phyloP scores from a whole-genome alignment of 2,888 invertebrate species.

The Octodonta nipae region DNA sequence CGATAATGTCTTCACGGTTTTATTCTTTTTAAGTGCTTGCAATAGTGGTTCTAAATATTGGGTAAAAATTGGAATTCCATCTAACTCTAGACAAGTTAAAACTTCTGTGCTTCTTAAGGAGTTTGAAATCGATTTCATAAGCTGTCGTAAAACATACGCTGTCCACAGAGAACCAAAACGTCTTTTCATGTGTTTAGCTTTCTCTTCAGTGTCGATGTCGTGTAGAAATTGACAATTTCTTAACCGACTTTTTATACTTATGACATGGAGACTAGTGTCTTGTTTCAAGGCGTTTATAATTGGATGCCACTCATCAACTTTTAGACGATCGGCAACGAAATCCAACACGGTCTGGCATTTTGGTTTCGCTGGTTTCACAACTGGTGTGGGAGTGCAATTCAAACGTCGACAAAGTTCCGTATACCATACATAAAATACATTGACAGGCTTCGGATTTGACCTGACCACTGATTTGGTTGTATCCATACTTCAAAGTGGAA shows the following conservation, averaged over 20 bases:
- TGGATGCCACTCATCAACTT: slow-evolving; percentile 62
- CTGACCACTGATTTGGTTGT: no score
- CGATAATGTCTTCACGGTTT: slow-evolving; percentile 51
- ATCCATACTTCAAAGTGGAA: no score
- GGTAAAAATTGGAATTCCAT: slow-evolving; percentile 56
- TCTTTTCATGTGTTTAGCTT: slow-evolving; percentile 45
- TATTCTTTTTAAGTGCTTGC: slow-evolving; percentile 48
- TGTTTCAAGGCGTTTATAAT: slow-evolving; percentile 57
- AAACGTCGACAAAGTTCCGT: slow-evolving; percentile 32
- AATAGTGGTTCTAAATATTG: slow-evolving; percentile 43
- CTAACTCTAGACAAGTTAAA: slow-evolving; percentile 49
- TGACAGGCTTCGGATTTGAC: slow-evolving; percentile 29
- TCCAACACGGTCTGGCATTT: slow-evolving; percentile 39
- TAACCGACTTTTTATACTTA: slow-evolving; percentile 48
- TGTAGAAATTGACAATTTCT: slow-evolving; percentile 28
- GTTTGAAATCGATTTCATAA: slow-evolving; percentile 51
- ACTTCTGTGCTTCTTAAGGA: slow-evolving; percentile 50
- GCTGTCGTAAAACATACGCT: slow-evolving; percentile 52
- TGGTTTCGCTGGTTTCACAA: slow-evolving; percentile 29
- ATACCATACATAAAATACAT: slow-evolving; percentile 35
- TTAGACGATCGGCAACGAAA: slow-evolving; percentile 61
- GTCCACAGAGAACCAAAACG: slow-evolving; percentile 43
- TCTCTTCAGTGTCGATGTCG: slow-evolving; percentile 43
- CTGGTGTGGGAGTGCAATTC: slow-evolving; percentile 27
- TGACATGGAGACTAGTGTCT: slow-evolving; percentile 56